Evolutionary conservation across 2,113 vertebrate species (phyloP), one percentile per base, ranked within the genome.

Genomic region (Halcyon senegalensis): DNA sequence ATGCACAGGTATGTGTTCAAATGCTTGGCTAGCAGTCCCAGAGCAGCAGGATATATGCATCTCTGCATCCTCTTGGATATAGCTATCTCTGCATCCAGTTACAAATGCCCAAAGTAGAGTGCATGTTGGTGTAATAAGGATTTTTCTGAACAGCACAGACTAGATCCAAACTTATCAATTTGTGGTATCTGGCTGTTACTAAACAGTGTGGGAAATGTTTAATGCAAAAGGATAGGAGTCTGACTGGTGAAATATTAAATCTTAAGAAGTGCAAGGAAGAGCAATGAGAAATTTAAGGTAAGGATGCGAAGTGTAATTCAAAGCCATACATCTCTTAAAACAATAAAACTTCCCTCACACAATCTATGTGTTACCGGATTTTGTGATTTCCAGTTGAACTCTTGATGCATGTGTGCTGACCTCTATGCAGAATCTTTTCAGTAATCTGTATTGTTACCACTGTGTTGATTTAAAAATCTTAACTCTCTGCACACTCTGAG

Each of bases 241-340:
- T 66, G 12, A 30, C 35, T 87, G 43, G 44, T 93, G 56, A 82
- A 94, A 51, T 82, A 67, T 56, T 94, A 90, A 86, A 77, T 93
- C 37, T 21, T 21, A 55, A 46, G 13, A 67, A 75, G 16, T 39
- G 11, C 17, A 56, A 75, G 60, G 16, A 77, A 84, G 41, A 91
- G 28, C 27, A 90, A 59, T 69, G 76, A 85, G 50, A 83, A 88
- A 93, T 91, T 68, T 80, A 55, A 93, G 73, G 68, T 95, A 75
- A 90, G 9, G 15, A 55, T 55, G 16, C 70, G 30, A 48, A 87
- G 18, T 66, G 39, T 82, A 35, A 55, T 72, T 88, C 50, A 55
- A 64, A 94, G 31, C 41, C 55, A 63, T 12, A 31, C 12, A 30
- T 80, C 33, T 79, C 73, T 92, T 93, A 79, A 93, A 94, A 90